Evolutionary conservation across 2,113 vertebrate genomes (phyloP).

Genomic region (Sturnus vulgaris): DNA sequence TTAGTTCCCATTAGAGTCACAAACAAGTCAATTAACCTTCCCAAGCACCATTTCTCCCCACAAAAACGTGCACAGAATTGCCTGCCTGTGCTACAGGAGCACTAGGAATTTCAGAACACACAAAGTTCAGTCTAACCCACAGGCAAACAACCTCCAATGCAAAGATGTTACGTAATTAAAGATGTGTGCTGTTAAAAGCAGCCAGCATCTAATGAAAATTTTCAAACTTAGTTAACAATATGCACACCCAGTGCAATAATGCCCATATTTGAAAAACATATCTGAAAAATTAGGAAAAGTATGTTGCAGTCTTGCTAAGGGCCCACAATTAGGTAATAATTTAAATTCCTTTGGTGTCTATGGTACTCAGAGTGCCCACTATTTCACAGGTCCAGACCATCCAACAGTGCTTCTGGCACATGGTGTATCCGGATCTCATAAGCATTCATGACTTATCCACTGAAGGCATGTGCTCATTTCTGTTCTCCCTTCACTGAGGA

Average conservation of each 20-base stretch:
- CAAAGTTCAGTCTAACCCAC: not conserved
- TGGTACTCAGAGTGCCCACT: not conserved
- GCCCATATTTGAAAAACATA: not conserved
- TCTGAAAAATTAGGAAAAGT: not conserved
- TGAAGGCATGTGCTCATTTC: not conserved
- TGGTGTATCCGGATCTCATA: not conserved
- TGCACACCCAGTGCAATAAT: not conserved
- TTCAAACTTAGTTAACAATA: not conserved
- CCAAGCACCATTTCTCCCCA: not conserved
- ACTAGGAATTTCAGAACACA: not conserved
- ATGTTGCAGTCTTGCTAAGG: not conserved
- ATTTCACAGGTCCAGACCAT: not conserved
- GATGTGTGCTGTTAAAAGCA: not conserved
- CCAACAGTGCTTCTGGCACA: not conserved
- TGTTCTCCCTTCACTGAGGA: not conserved
- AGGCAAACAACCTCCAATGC: not conserved
- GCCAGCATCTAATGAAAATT: not conserved
- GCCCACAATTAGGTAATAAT: not conserved
- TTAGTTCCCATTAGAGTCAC: not conserved
- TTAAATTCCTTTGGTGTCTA: not conserved
- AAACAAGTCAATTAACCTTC: constrained; percentile 13
- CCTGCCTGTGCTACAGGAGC: not conserved
- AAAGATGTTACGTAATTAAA: not conserved
- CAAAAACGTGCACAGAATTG: not conserved
- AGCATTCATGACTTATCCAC: not conserved